Conservation (phyloP, 2,888 invertebrate genomes). For the Dryadula phaetusa region DNA sequence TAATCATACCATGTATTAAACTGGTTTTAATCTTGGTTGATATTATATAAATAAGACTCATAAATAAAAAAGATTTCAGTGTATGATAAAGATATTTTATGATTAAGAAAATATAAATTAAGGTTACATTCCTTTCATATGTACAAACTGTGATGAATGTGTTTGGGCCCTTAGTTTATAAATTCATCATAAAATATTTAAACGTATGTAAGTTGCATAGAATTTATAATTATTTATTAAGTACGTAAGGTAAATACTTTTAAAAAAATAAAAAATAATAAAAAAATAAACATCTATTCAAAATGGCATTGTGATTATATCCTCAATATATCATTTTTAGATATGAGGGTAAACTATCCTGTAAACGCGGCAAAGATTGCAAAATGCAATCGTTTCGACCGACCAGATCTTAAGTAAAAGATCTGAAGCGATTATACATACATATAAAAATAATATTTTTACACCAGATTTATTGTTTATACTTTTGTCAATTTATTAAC, state of each 20-base stretch:
- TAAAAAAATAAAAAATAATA: constrained; percentile 52
- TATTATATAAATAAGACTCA: constrained; percentile 76
- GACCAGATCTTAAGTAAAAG: constrained; percentile 79
- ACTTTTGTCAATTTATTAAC: constrained; percentile 64
- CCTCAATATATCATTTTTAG: constrained; percentile 60
- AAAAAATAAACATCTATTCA: constrained; percentile 46
- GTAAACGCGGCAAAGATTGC: constrained; percentile 80
- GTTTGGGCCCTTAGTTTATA: constrained; percentile 84
- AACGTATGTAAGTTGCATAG: constrained; percentile 70
- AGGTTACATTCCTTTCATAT: constrained; percentile 84
- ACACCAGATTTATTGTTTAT: constrained; percentile 79
- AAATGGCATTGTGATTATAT: constrained; percentile 79
- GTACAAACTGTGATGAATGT: constrained; percentile 81
- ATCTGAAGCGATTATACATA: constrained; percentile 80
- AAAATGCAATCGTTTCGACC: constrained; percentile 81
- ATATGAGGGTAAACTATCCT: constrained; percentile 77
- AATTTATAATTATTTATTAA: constrained; percentile 66
- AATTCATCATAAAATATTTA: constrained; percentile 81
- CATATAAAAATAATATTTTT: constrained; percentile 52
- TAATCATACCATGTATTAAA: constrained; percentile 81
- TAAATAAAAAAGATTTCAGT: constrained; percentile 53
- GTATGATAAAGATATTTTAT: constrained; percentile 74
- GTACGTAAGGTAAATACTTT: constrained; percentile 56
- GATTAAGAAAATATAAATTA: constrained; percentile 81
- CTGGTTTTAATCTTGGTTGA: constrained; percentile 84